Conservation (phyloP, 1,140 invertebrate genomes). For the Diplogasteroides magnus region DNA sequence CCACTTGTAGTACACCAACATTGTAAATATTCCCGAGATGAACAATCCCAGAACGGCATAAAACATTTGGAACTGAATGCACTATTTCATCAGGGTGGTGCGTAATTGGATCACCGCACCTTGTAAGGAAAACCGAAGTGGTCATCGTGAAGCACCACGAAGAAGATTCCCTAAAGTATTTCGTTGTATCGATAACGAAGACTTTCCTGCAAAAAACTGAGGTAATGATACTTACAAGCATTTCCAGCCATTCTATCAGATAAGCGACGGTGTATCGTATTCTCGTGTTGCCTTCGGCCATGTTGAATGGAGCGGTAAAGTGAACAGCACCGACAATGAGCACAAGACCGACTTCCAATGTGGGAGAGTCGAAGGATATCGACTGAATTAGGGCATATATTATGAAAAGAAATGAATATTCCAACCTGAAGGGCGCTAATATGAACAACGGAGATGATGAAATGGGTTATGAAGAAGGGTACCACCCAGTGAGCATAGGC, state of each 20-base stretch:
- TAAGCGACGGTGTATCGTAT: slow-evolving; percentile 16
- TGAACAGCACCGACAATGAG: slow-evolving; percentile 18
- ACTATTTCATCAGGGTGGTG: not conserved
- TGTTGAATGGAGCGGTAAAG: slow-evolving; percentile 24
- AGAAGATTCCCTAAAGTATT: slow-evolving; percentile 7
- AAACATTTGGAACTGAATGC: not conserved
- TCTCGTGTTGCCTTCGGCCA: slow-evolving; percentile 19
- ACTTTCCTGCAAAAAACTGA: not conserved
- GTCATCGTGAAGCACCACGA: not conserved
- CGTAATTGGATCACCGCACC: not conserved
- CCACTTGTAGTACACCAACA: slow-evolving; percentile 20
- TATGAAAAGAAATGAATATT: too few relatives aligned
- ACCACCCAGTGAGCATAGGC: slow-evolving; percentile 2
- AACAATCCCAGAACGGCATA: not conserved
- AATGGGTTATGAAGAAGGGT: slow-evolving; percentile 6
- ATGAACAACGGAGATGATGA: slow-evolving; percentile 11
- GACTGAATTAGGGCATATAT: not conserved
- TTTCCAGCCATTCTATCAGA: slow-evolving; percentile 17
- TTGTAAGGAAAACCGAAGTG: slow-evolving; percentile 7
- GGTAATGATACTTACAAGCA: not conserved
- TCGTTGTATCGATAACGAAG: not conserved
- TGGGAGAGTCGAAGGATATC: not conserved
- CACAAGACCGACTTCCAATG: slow-evolving; percentile 4
- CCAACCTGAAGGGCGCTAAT: slow-evolving; percentile 22
- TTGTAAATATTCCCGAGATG: slow-evolving; percentile 7